Evolutionary conservation across 2,888 invertebrate species (phyloP).

Genomic region (Stramonita haemastoma): DNA sequence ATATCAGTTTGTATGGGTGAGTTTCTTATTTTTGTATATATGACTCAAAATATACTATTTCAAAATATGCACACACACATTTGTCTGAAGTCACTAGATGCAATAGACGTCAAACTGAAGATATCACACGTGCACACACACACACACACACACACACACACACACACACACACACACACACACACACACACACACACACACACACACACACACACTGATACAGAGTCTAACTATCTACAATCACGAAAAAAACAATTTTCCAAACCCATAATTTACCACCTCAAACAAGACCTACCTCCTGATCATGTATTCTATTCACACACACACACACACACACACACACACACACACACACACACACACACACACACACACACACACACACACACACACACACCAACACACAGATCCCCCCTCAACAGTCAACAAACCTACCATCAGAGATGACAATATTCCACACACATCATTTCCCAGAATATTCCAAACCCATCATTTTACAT

Average conservation of each 20-base stretch:
- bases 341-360: not conserved
- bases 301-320: not conserved
- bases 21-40: too few relatives aligned
- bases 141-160: not conserved
- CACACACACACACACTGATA: not conserved
- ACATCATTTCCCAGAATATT: too few relatives aligned
- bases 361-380: not conserved
- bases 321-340: conserved; percentile 17
- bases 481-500: too few relatives aligned
- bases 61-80: too few relatives aligned
- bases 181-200: not conserved
- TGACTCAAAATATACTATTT: too few relatives aligned
- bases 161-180: not conserved
- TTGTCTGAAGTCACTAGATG: too few relatives aligned
- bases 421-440: not conserved
- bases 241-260: too few relatives aligned
- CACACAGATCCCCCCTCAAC: not conserved
- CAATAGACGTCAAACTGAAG: not conserved
- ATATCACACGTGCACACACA: not conserved
- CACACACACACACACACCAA: not conserved
- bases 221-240: too few relatives aligned
- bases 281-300: not conserved
- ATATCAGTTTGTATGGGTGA: too few relatives aligned
- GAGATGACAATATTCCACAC: too few relatives aligned
- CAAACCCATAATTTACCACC: not conserved